A percentile compares a stretch with the other conserved stretches of the same genome.
Conservation (phyloP, 2,113 vertebrate species). For the Hemichromis elongatus region DNA sequence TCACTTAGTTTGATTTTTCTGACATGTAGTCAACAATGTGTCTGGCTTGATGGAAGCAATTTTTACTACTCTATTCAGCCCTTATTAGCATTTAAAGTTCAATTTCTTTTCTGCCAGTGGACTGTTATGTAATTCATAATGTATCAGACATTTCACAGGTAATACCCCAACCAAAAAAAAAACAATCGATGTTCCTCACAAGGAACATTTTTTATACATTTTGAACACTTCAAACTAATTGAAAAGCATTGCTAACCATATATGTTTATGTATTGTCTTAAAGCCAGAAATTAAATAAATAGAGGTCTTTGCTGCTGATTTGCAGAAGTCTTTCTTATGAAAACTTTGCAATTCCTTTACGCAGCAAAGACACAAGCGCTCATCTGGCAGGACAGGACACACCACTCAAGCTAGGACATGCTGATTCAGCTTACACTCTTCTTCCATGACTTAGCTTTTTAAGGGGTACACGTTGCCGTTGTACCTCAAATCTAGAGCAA, state of each 20-base stretch:
- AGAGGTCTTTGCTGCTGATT: not conserved
- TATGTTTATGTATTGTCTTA: not conserved
- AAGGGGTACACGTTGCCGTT: not conserved
- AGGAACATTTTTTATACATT: not conserved
- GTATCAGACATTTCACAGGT: not conserved
- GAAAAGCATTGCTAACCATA: not conserved
- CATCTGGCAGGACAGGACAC: conserved; percentile 10
- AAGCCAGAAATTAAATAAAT: not conserved
- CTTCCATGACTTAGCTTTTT: not conserved
- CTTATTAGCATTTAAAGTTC: conserved; percentile 41
- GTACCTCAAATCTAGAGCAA: conserved; percentile 32
- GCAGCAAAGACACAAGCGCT: not conserved
- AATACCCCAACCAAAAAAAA: not conserved
- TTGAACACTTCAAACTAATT: not conserved
- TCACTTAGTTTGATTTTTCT: conserved; percentile 51
- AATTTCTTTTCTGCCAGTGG: not conserved
- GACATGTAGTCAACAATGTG: conserved; percentile 48
- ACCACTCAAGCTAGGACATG: not conserved
- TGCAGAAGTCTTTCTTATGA: not conserved
- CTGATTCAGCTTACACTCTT: conserved; percentile 23
- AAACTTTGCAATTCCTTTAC: conserved; percentile 5
- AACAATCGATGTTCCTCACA: no score
- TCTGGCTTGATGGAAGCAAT: conserved; percentile 39
- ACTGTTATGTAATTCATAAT: not conserved
- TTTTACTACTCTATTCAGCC: conserved; percentile 53